Percentiles rank a stretch among this genome's conserved stretches.
Conservation (phyloP, 2,888 invertebrate species). For the Phorcus lineatus region DNA sequence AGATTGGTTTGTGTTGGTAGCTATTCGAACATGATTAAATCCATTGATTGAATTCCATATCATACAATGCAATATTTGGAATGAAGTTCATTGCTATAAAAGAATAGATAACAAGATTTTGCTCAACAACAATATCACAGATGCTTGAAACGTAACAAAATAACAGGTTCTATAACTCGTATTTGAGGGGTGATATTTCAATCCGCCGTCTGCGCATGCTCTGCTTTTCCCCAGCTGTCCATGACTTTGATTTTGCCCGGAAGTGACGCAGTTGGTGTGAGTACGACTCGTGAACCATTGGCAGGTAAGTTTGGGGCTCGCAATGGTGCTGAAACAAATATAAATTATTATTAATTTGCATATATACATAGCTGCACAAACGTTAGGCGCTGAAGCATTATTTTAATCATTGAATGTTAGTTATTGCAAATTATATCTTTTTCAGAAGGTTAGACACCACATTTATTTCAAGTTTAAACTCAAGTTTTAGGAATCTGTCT, state of each 20-base stretch:
- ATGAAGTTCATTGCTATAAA: too few relatives aligned
- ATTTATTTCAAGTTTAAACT: too few relatives aligned
- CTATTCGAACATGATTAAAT: too few relatives aligned
- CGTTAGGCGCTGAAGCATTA: too few relatives aligned
- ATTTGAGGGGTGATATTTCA: slow-evolving; percentile 1
- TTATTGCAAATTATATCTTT: too few relatives aligned
- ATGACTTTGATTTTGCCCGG: slow-evolving; percentile 15
- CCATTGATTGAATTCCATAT: too few relatives aligned
- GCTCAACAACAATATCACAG: background rate
- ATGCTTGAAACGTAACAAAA: background rate
- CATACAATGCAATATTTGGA: too few relatives aligned
- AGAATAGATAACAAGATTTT: too few relatives aligned
- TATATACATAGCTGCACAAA: background rate
- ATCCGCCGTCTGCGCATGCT: background rate
- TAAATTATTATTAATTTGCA: background rate
- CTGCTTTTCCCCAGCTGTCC: slow-evolving; percentile 24
- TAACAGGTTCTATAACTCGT: background rate
- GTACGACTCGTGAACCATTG: slow-evolving; percentile 5
- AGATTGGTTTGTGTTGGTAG: too few relatives aligned
- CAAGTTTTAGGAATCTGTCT: too few relatives aligned
- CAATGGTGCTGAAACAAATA: slow-evolving; percentile 9
- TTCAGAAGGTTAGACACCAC: too few relatives aligned
- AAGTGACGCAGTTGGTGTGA: slow-evolving; percentile 22
- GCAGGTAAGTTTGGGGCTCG: background rate
- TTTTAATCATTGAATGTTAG: too few relatives aligned